These are phyloP conservation scores for Pampusana beccarii DNA, from an alignment of 2,113 vertebrate species.

Conservation along the genomic window DNA sequence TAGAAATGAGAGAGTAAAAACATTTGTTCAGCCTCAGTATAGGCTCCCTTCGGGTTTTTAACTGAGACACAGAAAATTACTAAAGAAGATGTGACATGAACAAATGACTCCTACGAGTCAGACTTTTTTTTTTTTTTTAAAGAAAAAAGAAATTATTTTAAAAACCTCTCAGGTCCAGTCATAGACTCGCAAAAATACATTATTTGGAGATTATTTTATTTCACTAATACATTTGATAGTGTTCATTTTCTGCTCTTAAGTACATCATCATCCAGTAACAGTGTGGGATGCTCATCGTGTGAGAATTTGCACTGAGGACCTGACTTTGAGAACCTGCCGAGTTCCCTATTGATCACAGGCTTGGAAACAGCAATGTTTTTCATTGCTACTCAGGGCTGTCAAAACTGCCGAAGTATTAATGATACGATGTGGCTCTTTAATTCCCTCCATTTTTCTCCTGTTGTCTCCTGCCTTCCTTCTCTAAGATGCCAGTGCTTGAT, in stretches of 20 bases:
- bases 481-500: constrained; percentile 58
- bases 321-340: not conserved
- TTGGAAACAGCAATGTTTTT: constrained; percentile 1
- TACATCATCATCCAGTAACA: not conserved
- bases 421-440: constrained; percentile 63
- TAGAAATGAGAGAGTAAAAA: not conserved
- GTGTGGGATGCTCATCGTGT: constrained; percentile 5
- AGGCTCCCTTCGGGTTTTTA: not conserved
- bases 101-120: not conserved
- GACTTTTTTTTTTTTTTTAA: not conserved
- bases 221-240: not conserved
- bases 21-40: not conserved
- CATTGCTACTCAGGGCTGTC: constrained; percentile 32
- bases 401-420: constrained; percentile 63
- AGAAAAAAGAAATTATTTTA: not conserved
- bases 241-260: not conserved
- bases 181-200: not conserved
- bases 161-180: not conserved
- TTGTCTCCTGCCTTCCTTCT: constrained; percentile 62
- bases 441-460: constrained; percentile 54
- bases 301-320: not conserved
- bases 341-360: not conserved
- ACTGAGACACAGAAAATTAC: not conserved
- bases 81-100: not conserved
- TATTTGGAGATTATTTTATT: not conserved